phyloP scores from a whole-genome alignment of 2,888 invertebrate species.

The Leucania comma region DNA sequence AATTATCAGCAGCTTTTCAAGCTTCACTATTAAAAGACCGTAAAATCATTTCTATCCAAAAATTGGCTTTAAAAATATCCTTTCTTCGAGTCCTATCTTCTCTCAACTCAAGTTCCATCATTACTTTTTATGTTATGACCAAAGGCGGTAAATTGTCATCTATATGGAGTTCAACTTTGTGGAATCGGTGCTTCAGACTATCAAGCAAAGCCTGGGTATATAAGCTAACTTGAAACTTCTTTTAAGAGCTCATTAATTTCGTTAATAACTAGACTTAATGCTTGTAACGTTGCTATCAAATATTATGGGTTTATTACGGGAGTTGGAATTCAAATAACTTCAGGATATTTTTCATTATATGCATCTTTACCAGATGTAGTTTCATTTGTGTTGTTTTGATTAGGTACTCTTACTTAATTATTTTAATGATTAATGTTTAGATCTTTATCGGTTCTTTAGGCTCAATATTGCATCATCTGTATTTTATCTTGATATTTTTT shows the following conservation, averaged over 20 bases:
- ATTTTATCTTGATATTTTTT: no score
- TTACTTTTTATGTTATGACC: conserved; percentile 86
- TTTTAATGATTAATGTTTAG: background rate
- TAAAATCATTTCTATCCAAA: conserved; percentile 24
- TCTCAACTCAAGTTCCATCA: conserved; percentile 70
- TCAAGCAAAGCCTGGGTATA: conserved; percentile 58
- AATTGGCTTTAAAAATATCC: conserved; percentile 58
- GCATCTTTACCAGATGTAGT: background rate
- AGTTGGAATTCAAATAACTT: conserved; percentile 22
- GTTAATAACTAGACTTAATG: conserved; percentile 64
- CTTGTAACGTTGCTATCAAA: conserved; percentile 62
- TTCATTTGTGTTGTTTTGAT: background rate
- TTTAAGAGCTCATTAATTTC: conserved; percentile 65
- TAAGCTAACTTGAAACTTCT: conserved; percentile 61
- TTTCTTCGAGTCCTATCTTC: conserved; percentile 68
- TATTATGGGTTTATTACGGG: conserved; percentile 48
- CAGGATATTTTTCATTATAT: background rate
- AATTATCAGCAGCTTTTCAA: conserved; percentile 10
- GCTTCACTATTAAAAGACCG: conserved; percentile 26
- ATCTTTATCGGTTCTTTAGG: background rate
- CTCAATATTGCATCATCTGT: no score
- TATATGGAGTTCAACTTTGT: conserved; percentile 64
- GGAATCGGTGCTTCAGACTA: conserved; percentile 53
- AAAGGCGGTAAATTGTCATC: conserved; percentile 85
- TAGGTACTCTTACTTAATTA: background rate